Evolutionary conservation across 2,888 invertebrate species (phyloP).

Genomic region (Drosophila barbarae): DNA sequence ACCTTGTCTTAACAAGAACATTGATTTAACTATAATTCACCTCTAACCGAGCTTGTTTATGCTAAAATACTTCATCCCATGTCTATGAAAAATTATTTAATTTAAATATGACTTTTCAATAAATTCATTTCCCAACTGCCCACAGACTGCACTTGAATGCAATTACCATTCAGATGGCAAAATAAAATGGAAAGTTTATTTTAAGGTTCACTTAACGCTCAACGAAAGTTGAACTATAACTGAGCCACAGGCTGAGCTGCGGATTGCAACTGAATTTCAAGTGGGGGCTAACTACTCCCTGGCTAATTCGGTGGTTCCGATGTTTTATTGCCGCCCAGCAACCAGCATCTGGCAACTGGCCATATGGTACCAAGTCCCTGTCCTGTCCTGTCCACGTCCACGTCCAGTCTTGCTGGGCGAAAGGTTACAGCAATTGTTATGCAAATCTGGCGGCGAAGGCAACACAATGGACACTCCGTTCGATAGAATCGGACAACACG

Average conservation of each 20-base stretch:
- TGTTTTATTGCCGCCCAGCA: constrained; percentile 57
- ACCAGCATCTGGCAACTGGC: constrained; percentile 21
- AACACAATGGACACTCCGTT: constrained; percentile 46
- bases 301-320: constrained; percentile 56
- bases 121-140: not conserved
- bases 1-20: no score
- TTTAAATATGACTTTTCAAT: constrained; percentile 1
- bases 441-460: constrained; percentile 63
- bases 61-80: not conserved
- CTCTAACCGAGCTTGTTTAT: not conserved
- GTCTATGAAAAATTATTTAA: not conserved
- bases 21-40: not conserved
- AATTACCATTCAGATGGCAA: constrained; percentile 13
- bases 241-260: constrained; percentile 12
- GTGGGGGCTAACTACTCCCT: constrained; percentile 32
- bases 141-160: constrained; percentile 10
- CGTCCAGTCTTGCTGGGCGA: constrained; percentile 54
- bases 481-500: constrained; percentile 63
- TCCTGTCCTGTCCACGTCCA: constrained; percentile 20
- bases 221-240: constrained; percentile 56
- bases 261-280: constrained; percentile 30
- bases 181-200: constrained; percentile 59
- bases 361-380: constrained; percentile 19
- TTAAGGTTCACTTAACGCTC: constrained; percentile 54
- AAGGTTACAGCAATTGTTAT: constrained; percentile 71